Evolutionary conservation across 2,113 vertebrate genomes (phyloP).

Genomic region (Bubo bubo): DNA sequence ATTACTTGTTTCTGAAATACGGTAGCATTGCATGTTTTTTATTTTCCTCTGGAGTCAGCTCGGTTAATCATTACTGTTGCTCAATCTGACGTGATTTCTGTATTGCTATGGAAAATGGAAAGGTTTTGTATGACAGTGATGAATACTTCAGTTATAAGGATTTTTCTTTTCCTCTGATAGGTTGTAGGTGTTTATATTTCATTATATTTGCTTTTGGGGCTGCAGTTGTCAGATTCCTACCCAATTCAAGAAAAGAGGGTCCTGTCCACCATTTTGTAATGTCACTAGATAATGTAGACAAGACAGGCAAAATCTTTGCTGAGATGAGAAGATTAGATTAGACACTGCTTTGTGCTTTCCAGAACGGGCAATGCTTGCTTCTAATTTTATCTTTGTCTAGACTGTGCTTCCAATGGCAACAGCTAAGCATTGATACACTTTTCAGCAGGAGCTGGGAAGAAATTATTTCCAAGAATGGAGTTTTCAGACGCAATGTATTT

Average conservation of each 20-base stretch:
- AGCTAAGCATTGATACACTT: background rate
- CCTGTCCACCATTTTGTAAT: background rate
- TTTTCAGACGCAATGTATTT: background rate
- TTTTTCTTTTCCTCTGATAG: background rate
- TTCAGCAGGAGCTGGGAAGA: background rate
- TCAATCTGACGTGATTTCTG: background rate
- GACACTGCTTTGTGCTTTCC: background rate
- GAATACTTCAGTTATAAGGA: background rate
- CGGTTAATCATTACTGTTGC: slow-evolving; percentile 10
- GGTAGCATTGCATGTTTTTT: background rate
- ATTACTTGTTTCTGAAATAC: background rate
- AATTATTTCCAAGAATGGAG: background rate
- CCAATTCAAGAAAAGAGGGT: background rate
- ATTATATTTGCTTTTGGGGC: background rate
- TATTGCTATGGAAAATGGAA: background rate
- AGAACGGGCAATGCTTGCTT: background rate
- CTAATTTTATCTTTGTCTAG: slow-evolving; percentile 28
- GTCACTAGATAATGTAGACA: background rate
- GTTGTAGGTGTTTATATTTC: background rate
- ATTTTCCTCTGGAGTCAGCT: background rate
- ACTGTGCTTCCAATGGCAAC: slow-evolving; percentile 14
- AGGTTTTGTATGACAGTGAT: background rate
- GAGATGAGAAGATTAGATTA: background rate
- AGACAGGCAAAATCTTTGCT: background rate
- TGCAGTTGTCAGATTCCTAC: background rate